These are phyloP conservation scores for Xestobium rufovillosum DNA, from an alignment of 2,888 invertebrate genomes.

Conservation along the genomic window DNA sequence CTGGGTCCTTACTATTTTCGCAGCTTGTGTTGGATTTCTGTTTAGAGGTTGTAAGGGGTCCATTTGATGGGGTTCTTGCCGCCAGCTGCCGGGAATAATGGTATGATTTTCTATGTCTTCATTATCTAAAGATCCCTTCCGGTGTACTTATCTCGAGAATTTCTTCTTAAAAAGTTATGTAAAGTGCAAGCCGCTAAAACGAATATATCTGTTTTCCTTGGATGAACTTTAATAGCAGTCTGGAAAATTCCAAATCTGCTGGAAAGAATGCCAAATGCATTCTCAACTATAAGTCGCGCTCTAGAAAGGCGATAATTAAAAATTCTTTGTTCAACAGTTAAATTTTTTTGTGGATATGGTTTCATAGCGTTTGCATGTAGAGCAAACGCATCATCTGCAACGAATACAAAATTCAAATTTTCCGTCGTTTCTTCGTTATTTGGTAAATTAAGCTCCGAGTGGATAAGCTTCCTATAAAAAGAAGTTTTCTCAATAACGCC, in stretches of 20 bases:
- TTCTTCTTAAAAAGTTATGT: conserved; percentile 17
- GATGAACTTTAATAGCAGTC: conserved; percentile 18
- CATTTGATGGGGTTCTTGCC: too few relatives aligned
- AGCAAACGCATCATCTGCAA: conserved; percentile 17
- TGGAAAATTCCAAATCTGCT: conserved; percentile 17
- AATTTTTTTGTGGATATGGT: conserved; percentile 14
- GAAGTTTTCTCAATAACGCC: conserved; percentile 6
- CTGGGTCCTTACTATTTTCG: too few relatives aligned
- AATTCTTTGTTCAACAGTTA: conserved; percentile 14
- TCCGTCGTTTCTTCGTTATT: conserved; percentile 7
- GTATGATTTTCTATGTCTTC: conserved; percentile 13
- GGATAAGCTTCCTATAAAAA: neutral
- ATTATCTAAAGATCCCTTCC: conserved; percentile 15
- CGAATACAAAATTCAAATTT: conserved; percentile 15
- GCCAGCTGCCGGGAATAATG: too few relatives aligned
- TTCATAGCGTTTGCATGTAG: conserved; percentile 16
- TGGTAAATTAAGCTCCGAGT: conserved; percentile 9
- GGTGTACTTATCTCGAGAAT: conserved; percentile 12
- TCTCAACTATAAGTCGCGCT: conserved; percentile 15
- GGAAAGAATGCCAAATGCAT: conserved; percentile 16
- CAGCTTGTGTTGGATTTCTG: too few relatives aligned
- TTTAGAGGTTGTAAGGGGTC: too few relatives aligned
- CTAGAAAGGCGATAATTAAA: conserved; percentile 17
- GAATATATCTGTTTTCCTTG: conserved; percentile 14
- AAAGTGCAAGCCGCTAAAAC: conserved; percentile 15